These are phyloP conservation scores for Amblyjoppa proteus DNA, from an alignment of 2,888 invertebrate species.

Conservation along the genomic window DNA sequence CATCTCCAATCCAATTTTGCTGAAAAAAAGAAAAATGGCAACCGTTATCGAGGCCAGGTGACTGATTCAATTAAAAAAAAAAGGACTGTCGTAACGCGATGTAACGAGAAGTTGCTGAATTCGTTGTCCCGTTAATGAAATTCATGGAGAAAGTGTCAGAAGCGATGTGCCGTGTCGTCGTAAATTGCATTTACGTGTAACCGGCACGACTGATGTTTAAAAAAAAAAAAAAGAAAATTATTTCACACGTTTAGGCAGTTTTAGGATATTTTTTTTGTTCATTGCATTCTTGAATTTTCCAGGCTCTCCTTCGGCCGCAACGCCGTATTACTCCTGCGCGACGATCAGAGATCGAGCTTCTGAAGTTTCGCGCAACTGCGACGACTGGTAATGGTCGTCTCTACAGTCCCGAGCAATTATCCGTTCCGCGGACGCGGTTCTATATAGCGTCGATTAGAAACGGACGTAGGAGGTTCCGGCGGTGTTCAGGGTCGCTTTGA, in stretches of 20 bases:
- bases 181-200: background rate
- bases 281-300: background rate
- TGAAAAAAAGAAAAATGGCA: no score
- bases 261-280: background rate
- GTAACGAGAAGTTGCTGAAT: no score
- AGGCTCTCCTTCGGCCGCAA: background rate
- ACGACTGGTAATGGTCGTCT: slow-evolving; percentile 15
- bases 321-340: background rate
- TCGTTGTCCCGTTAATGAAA: no score
- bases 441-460: slow-evolving; percentile 25
- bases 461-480: slow-evolving; percentile 7
- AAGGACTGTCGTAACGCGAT: no score
- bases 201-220: background rate
- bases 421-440: slow-evolving; percentile 10
- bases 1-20: no score
- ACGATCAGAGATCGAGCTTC: slow-evolving; percentile 32
- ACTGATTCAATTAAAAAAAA: no score
- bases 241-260: background rate
- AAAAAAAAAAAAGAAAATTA: background rate
- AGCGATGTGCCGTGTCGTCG: no score
- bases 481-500: slow-evolving; percentile 54
- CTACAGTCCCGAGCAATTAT: slow-evolving; percentile 32
- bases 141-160: no score
- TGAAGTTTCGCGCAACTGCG: slow-evolving; percentile 3
- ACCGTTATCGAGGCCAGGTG: no score